Base-by-base conservation (phyloP, 2,888 invertebrate genomes). In the Isoperla grammatica region DNA sequence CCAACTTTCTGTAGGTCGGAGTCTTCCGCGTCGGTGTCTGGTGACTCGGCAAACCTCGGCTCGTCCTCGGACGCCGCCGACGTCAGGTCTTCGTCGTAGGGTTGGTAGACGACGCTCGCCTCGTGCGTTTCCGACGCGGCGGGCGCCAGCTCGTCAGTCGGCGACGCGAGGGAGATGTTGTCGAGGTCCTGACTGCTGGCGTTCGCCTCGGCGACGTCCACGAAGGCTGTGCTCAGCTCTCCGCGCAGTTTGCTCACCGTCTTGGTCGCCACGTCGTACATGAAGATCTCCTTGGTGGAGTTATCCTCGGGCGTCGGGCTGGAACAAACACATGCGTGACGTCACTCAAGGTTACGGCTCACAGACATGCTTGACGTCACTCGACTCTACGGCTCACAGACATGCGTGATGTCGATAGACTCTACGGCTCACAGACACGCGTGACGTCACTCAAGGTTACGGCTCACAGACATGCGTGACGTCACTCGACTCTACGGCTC, bases 201-300 rank as follows among this genome's bases (percentile, higher is more conserved):
- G 73, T 92, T 92, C 66, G 88, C 89, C 75, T 91, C 91, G 19
- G 92, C 92, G 46, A 90, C 91, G 70, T 88, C 87, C 1, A 91
- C 90, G 68, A 92, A 92, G 39, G 91, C 89, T 55, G 85, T 83
- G 3, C 91, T 91, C 55, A 92, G 77, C 69, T 90, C 90, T 1
- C 92, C 91, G 65, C 82, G 84, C 19, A 92, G 76, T 74, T 86
- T 89, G 73, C 83, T 90, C 1, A 90, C 87, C 42, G 80, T 82
- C 68, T 86, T 82, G 2, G 86, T 84, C 62, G 79, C 76, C 46
- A 90, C 83, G 71, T 92, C 91, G 72, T 90, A 91, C 91, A 92
- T 91, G 74, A 83, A 92, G 68, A 92, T 91, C 76, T 91, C 91
- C 70, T 85, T 85, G 60, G 84, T 83, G 48, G 78, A 78, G 45